Evolutionary conservation across 2,113 vertebrate species (phyloP), one percentile per base, ranked within the genome.

Genomic region (Choloepus hoffmanni): DNA sequence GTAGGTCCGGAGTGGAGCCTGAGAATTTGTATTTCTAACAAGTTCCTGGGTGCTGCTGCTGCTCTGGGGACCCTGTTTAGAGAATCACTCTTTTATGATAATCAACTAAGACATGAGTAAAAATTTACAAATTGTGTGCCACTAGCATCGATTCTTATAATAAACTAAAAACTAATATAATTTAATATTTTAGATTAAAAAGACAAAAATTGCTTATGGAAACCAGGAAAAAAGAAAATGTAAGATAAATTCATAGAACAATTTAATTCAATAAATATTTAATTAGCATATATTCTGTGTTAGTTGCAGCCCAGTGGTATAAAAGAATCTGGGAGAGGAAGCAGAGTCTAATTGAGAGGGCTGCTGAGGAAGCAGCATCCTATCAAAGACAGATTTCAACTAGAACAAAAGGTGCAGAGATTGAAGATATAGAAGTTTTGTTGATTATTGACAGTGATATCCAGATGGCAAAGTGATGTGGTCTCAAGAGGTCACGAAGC

Each of bases 181-280:
- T 96, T 74, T 81, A 60, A 16, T 40, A 63, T 67, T 96, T 33
- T 45, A 14, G 7, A 67, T 79, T 60, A 81, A 93, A 86, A 28
- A 55, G 1, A 50, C 14, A 45, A 90, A 93, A 3, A 7, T 36
- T 65, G 89, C 23, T 28, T 28, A 16, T 36, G 4, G 15, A 89
- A 53, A 26, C 81, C 40, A 65, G 24, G 4, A 62, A 87, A 86
- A 67, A 73, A 74, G 14, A 4, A 92, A 95, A 50, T 53, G 4
- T 45, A 12, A 63, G 2, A 13, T 74, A 89, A 48, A 92, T 85
- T 50, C 13, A 45, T 82, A 85, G 36, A 77, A 26, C 36, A 50
- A 92, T 45, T 72, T 19, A 12, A 85, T 63, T 58, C 10, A 60
- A 7, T 79, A 70, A 63, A 40, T 48, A 86, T 45, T 45, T 82